Base-by-base conservation (phyloP, 2,797 vertebrate species). In the Enteromius treurensis region DNA sequence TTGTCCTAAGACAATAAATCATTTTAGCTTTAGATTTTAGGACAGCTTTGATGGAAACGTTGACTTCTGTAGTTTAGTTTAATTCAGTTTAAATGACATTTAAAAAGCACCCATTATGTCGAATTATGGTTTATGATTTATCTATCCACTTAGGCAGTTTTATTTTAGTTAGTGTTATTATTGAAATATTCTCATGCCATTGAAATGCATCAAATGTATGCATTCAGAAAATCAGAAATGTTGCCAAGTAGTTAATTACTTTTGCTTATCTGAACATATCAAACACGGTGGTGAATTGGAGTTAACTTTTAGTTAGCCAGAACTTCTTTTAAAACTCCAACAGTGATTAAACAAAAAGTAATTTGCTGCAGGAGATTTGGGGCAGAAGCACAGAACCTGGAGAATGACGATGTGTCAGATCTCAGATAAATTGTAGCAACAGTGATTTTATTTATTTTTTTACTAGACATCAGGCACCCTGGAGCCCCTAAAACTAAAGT, bases 401-500 rank as follows among this genome's bases (percentile, higher is more conserved):
- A 37, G 5, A 80, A 32, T 58, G 23, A 37, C 10, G 7, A 34
- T 17, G 29, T 74, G 42, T 74, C 69, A 73, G 42, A 74, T 47
- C 29, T 45, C 29, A 26, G 55, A 81, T 81, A n/a, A 74, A 34
- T 51, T 64, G 55, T 74, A 51, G 42, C 26, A 60, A 74, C 21
- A 53, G 17, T 75, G 1, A 17, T 32, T 15, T 0, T 71, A 1
- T 3, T 23, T 5, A 3, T 51, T 29, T 58, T 69, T 60, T 60
- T 32, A 73, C 19, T 71, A 26, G 23, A 47, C 67, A 62, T 62
- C 79, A 73, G 68, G 71, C 7, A 1, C 62, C 42, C 60, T 51
- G 45, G 40, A 80, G 53, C 13, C 70, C 14, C 37, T 55, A 53
- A 26, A 76, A 10, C 49, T 55, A 19, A 58, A 71, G 47, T 17